Base-by-base conservation (phyloP, 2,113 vertebrate species). In the Thymallus thymallus region DNA sequence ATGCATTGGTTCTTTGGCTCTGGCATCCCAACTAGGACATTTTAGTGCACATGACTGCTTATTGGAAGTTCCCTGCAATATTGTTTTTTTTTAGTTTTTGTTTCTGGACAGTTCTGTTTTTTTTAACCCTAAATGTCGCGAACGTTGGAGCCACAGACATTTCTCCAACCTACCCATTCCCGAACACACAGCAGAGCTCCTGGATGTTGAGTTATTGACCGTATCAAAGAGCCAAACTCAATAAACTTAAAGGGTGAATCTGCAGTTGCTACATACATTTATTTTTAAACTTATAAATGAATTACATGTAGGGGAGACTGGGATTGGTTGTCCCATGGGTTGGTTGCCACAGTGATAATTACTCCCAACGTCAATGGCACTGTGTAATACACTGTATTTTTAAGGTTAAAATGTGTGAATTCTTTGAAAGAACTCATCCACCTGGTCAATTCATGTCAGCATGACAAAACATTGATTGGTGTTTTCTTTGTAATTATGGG, bases 121-220 rank as follows among this genome's bases (percentile, higher is more conserved):
- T 22, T 75, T 69, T 55, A 67, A 76, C 69, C 65, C 18, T 74
- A 20, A 20, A 64, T 23, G 76, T 78, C 78, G 77, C 74, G 68
- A 81, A 70, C 9, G 46, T 80, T 63, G 20, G 7, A 63, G 75
- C 55, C 32, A 72, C 51, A 46, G 78, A 32, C n/a, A 32, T 66
- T 66, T 66, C 30, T 32, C 29, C 12, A 69, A 83, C 74, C 70
- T 63, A 77, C 69, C 74, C 13, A 67, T n/a, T 74, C 58, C 72
- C 83, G 80, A 76, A 74, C 76, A 73, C 77, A 48, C 81, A 80
- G 70, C 13, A 24, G 48, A 79, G 70, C 75, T 79, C 62, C 51
- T 81, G 69, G 55, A 73, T 55, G 76, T 51, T 24, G 23, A 51
- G 6, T 51, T 66, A 6, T 66, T 30, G 26, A 30, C 29, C 2